Evolutionary conservation across 1,140 invertebrate genomes (phyloP).

Genomic region (Cataglyphis hispanica): DNA sequence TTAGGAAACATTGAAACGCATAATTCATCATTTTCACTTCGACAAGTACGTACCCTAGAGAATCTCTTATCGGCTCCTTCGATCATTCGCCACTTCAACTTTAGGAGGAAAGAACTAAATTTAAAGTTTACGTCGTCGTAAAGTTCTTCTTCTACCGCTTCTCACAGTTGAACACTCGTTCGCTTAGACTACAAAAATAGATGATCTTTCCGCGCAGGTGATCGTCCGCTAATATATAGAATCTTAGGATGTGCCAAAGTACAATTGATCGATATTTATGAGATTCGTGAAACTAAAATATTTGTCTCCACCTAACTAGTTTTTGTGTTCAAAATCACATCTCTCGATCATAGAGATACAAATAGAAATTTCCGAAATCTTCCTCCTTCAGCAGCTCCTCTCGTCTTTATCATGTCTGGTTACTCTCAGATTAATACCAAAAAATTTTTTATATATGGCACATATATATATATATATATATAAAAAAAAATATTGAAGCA

Average conservation of each 20-base stretch:
- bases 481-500: neutral
- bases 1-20: slow-evolving; percentile 4
- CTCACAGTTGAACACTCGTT: neutral
- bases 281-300: neutral
- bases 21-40: neutral
- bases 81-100: slow-evolving; percentile 26
- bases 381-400: neutral
- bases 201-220: slow-evolving; percentile 8
- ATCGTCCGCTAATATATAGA: neutral
- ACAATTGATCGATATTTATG: neutral
- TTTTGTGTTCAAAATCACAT: neutral
- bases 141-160: slow-evolving; percentile 8
- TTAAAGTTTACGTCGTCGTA: slow-evolving; percentile 45
- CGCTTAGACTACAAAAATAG: slow-evolving; percentile 28
- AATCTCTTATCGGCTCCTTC: slow-evolving; percentile 1
- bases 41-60: neutral
- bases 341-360: neutral
- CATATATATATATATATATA: too few relatives aligned
- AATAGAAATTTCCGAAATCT: neutral
- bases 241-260: neutral
- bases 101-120: slow-evolving; percentile 47
- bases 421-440: too few relatives aligned
- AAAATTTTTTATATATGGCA: too few relatives aligned
- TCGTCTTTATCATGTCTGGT: too few relatives aligned
- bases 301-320: neutral